Evolutionary conservation across 1,140 invertebrate species (phyloP).

Genomic region (Heliconius himera): DNA sequence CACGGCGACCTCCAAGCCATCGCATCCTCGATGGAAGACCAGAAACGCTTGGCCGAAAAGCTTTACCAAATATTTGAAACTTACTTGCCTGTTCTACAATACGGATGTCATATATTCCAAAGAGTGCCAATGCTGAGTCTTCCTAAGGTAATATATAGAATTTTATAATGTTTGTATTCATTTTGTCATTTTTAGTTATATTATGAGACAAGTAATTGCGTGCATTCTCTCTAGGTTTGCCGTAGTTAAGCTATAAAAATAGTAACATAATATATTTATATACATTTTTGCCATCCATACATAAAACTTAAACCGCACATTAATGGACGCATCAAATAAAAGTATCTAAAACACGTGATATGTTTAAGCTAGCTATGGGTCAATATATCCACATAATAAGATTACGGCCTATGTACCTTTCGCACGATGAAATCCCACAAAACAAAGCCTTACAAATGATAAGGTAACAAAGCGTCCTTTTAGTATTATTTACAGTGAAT

Average conservation of each 20-base stretch:
- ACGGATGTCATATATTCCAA: conserved; percentile 89
- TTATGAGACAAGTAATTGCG: too few relatives aligned
- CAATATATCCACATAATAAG: conserved; percentile 9
- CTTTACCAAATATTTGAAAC: conserved; percentile 92
- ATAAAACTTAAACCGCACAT: not conserved
- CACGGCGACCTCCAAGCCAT: conserved; percentile 89
- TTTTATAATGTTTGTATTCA: too few relatives aligned
- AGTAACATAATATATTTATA: too few relatives aligned
- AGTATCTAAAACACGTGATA: not conserved
- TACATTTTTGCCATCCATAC: too few relatives aligned
- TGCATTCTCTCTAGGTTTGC: too few relatives aligned
- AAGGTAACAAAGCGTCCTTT: not conserved
- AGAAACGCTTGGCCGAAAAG: conserved; percentile 87
- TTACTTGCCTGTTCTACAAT: conserved; percentile 90
- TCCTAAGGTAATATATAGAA: conserved; percentile 84
- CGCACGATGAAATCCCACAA: conserved; percentile 15
- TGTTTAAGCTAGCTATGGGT: not conserved
- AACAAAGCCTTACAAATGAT: conserved; percentile 1
- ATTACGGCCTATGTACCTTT: not conserved
- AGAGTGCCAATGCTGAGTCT: conserved; percentile 88
- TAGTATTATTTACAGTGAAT: conserved; percentile 11
- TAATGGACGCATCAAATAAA: not conserved
- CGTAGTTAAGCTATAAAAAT: too few relatives aligned
- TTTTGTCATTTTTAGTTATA: too few relatives aligned
- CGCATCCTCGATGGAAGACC: conserved; percentile 83